These are phyloP conservation scores for Ciconia nigra DNA, from an alignment of 2,797 vertebrate species.

Conservation along the genomic window DNA sequence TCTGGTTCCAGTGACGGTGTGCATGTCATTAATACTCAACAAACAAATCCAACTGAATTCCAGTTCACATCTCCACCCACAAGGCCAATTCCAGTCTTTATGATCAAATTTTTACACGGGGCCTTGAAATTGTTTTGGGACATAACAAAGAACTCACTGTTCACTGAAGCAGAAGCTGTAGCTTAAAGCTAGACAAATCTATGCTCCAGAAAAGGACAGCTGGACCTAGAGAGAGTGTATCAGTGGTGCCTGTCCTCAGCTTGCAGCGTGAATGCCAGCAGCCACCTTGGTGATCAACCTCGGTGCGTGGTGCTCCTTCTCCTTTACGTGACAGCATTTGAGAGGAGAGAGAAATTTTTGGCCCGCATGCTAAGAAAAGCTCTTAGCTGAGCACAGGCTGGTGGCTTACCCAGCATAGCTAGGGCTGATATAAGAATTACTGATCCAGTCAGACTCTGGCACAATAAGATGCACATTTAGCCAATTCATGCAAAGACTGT, in stretches of 20 bases:
- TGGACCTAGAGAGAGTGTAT: not conserved
- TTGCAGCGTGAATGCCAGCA: not conserved
- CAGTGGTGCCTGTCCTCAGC: not conserved
- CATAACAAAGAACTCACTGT: not conserved
- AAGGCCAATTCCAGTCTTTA: not conserved
- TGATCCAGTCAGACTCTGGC: constrained; percentile 45
- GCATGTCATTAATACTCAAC: not conserved
- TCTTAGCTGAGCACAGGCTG: constrained; percentile 21
- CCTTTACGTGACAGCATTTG: not conserved
- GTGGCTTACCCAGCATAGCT: constrained; percentile 23
- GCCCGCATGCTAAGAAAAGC: not conserved
- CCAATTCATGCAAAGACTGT: constrained; percentile 17
- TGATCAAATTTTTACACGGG: not conserved
- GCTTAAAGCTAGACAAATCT: not conserved
- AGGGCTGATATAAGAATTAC: constrained; percentile 34
- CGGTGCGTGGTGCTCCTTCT: not conserved
- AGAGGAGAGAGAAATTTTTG: not conserved
- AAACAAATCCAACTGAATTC: not conserved
- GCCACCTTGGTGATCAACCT: not conserved
- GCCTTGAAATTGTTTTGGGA: not conserved
- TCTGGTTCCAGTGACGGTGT: not conserved
- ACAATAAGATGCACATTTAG: not conserved
- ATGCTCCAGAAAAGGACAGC: not conserved
- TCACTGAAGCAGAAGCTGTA: not conserved
- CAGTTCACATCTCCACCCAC: not conserved